These are phyloP conservation scores for Poeciliopsis paucimaculata DNA, from an alignment of 2,797 vertebrate genomes.

Conservation along the genomic window DNA sequence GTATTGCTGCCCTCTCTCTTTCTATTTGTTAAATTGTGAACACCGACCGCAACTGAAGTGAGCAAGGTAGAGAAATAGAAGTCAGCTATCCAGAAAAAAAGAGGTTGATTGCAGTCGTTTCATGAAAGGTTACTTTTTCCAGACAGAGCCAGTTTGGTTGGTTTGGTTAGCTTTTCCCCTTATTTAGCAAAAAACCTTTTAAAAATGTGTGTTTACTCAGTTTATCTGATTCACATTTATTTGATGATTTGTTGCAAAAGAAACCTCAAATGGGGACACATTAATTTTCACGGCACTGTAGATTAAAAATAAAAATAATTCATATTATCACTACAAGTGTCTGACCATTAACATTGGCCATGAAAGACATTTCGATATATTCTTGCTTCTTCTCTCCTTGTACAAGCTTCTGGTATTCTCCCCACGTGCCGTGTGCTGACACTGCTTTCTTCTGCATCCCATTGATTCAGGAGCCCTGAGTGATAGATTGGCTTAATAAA, in stretches of 20 bases:
- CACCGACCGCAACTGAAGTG: neutral
- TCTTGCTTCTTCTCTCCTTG: slow-evolving; percentile 56
- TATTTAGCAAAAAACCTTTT: neutral
- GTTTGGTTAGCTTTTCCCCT: neutral
- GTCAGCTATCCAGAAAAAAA: neutral
- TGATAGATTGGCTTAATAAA: slow-evolving; percentile 89
- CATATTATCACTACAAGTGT: slow-evolving; percentile 11
- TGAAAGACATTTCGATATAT: slow-evolving; percentile 60
- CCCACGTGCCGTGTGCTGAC: slow-evolving; percentile 71
- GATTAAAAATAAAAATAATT: neutral
- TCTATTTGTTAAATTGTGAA: neutral
- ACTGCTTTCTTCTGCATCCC: slow-evolving; percentile 80
- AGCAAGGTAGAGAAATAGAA: neutral
- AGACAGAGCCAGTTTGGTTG: neutral
- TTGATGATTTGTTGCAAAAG: neutral
- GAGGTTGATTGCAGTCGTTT: neutral
- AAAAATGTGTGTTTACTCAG: neutral
- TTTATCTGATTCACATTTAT: neutral
- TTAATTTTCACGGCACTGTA: neutral
- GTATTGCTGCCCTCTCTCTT: neutral
- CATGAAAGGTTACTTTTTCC: neutral
- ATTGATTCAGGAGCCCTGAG: slow-evolving; percentile 78
- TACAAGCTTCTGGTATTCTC: slow-evolving; percentile 65
- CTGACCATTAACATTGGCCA: slow-evolving; percentile 44
- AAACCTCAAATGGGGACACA: neutral